Evolutionary conservation across 2,888 invertebrate species (phyloP).

Genomic region (Drosophila conformis): DNA sequence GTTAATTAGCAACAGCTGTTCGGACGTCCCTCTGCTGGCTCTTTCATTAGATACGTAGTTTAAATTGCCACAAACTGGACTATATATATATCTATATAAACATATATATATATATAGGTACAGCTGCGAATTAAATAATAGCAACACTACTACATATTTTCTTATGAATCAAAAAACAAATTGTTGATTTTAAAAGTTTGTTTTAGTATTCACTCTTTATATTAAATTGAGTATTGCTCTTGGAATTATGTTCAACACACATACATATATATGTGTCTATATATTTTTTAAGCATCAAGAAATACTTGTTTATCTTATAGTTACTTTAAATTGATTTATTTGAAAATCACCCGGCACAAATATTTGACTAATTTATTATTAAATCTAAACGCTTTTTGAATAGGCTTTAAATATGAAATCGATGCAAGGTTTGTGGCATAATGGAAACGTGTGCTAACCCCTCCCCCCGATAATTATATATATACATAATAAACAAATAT

Average conservation of each 20-base stretch:
- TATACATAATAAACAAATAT: background rate
- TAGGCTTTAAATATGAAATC: background rate
- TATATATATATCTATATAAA: background rate
- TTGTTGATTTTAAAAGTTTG: background rate
- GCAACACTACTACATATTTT: background rate
- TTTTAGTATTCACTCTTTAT: background rate
- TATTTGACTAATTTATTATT: background rate
- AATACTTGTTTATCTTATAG: background rate
- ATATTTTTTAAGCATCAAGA: no score
- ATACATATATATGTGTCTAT: no score
- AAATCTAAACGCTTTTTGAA: background rate
- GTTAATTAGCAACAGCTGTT: conserved; percentile 75
- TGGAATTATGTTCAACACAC: background rate
- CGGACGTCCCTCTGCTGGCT: conserved; percentile 4
- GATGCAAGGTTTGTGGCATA: background rate
- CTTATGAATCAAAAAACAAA: no score
- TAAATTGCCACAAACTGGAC: conserved; percentile 30
- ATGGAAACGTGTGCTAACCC: background rate
- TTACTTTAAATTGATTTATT: background rate
- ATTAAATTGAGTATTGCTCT: background rate
- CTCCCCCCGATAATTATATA: background rate
- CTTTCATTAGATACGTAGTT: conserved; percentile 56
- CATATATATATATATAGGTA: background rate
- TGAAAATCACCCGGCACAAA: background rate
- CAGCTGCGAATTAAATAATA: background rate